These are phyloP conservation scores for Pammene fasciana DNA, from an alignment of 2,888 invertebrate species.

Conservation along the genomic window DNA sequence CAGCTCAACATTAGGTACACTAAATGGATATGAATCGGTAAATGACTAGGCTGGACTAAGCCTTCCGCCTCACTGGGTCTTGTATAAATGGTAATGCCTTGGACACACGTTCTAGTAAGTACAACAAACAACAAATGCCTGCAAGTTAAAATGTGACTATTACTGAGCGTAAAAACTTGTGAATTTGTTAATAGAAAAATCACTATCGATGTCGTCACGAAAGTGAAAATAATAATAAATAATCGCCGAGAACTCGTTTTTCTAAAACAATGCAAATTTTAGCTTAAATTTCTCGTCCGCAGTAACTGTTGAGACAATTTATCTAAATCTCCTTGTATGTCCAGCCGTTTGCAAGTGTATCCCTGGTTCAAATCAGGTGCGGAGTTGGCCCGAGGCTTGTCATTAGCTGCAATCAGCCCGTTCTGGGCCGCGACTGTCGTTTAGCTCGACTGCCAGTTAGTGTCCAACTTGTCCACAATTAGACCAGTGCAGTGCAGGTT, in stretches of 20 bases:
- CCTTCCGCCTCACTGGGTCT: slow-evolving; percentile 27
- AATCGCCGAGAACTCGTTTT: too few species aligned
- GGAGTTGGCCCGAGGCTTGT: slow-evolving; percentile 56
- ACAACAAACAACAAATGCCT: not conserved
- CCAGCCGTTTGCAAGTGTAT: slow-evolving; percentile 7
- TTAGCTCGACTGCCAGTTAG: slow-evolving; percentile 43
- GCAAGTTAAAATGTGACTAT: not conserved
- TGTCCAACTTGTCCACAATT: slow-evolving; percentile 46
- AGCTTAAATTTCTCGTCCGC: too few species aligned
- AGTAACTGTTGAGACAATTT: not conserved
- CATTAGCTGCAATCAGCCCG: slow-evolving; percentile 48
- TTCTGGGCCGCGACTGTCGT: slow-evolving; percentile 34
- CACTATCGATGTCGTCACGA: too few species aligned
- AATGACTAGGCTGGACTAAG: slow-evolving; percentile 25
- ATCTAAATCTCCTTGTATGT: not conserved
- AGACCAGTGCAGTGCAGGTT: slow-evolving; percentile 13
- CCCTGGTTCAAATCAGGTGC: slow-evolving; percentile 51
- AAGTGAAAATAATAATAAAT: too few species aligned
- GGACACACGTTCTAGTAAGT: not conserved
- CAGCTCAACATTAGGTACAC: slow-evolving; percentile 27
- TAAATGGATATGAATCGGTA: slow-evolving; percentile 38
- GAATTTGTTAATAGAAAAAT: too few species aligned
- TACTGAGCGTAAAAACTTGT: too few species aligned
- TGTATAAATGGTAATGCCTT: not conserved
- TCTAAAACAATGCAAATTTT: not conserved